Evolutionary conservation across 1,140 invertebrate species (phyloP).

Genomic region (Lepidurus apus): DNA sequence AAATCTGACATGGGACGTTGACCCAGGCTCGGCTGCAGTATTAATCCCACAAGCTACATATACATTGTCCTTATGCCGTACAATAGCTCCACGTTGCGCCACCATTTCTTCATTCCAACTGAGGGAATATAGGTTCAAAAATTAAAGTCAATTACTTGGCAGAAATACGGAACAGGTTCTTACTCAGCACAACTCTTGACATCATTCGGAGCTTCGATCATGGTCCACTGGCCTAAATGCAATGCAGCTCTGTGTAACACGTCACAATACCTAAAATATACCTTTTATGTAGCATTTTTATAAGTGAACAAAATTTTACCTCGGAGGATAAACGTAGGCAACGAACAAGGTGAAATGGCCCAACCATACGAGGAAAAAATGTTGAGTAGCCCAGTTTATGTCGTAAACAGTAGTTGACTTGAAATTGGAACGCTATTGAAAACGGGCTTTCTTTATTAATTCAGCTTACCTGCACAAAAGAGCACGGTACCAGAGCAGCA

Average conservation of each 20-base stretch:
- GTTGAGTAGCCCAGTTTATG: conserved; percentile 71
- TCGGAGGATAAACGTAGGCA: conserved; percentile 66
- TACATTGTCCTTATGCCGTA: conserved; percentile 69
- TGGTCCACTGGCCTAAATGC: conserved; percentile 81
- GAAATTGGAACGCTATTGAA: not conserved
- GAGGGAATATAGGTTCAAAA: conserved; percentile 34
- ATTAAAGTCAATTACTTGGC: not conserved
- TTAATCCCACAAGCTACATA: conserved; percentile 70
- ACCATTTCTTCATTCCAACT: conserved; percentile 67
- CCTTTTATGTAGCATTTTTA: not conserved
- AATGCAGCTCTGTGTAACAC: conserved; percentile 78
- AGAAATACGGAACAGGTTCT: not conserved
- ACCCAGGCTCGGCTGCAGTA: conserved; percentile 73
- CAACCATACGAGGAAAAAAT: conserved; percentile 73
- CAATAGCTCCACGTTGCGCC: conserved; percentile 71
- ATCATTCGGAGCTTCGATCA: conserved; percentile 53
- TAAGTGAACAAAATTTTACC: conserved; percentile 41
- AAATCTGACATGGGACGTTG: conserved; percentile 71
- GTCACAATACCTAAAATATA: conserved; percentile 65
- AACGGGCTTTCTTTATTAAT: not conserved
- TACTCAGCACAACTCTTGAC: not conserved
- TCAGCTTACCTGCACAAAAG: conserved; percentile 70
- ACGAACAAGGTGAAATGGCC: conserved; percentile 75
- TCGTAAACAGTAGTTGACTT: conserved; percentile 51
- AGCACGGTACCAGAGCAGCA: conserved; percentile 80